These are phyloP conservation scores for Crenuchus spilurus DNA, from an alignment of 2,797 vertebrate species.

Conservation along the genomic window DNA sequence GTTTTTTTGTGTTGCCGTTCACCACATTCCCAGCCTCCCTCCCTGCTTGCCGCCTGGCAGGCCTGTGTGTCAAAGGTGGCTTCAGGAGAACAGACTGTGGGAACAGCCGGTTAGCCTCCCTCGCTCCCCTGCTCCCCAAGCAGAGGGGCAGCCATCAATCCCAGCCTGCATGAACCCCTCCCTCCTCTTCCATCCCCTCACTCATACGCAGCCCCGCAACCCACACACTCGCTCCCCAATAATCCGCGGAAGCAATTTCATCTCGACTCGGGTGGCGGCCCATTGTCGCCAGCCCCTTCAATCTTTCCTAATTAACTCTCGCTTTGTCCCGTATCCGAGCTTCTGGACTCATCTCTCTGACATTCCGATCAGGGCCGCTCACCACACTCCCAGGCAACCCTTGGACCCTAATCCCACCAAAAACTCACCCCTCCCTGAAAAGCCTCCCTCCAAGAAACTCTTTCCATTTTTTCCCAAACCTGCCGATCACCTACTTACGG, in stretches of 20 bases:
- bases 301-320: conserved; percentile 95
- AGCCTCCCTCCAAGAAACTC: conserved; percentile 80
- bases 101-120: conserved; percentile 86
- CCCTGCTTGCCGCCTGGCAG: conserved; percentile 82
- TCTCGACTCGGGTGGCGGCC: conserved; percentile 84
- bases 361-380: conserved; percentile 92
- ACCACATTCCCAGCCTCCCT: conserved; percentile 73
- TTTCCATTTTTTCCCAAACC: conserved; percentile 82
- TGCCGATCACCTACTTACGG: conserved; percentile 94
- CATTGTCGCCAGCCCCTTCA: conserved; percentile 87
- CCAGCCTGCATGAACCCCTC: conserved; percentile 66
- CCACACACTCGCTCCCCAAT: conserved; percentile 84
- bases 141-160: conserved; percentile 85
- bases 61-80: conserved; percentile 85
- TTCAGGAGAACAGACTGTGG: conserved; percentile 83
- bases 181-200: conserved; percentile 46
- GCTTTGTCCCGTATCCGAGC: conserved; percentile 84
- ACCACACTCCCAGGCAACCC: conserved; percentile 93
- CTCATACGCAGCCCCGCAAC: conserved; percentile 67
- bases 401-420: conserved; percentile 80
- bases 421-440: conserved; percentile 79
- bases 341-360: conserved; percentile 90
- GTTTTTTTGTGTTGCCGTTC: conserved; percentile 53
- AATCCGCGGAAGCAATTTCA: conserved; percentile 96
- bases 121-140: conserved; percentile 80